These are phyloP conservation scores for Cotesia chilonis DNA, from an alignment of 1,140 invertebrate species.

Conservation along the genomic window DNA sequence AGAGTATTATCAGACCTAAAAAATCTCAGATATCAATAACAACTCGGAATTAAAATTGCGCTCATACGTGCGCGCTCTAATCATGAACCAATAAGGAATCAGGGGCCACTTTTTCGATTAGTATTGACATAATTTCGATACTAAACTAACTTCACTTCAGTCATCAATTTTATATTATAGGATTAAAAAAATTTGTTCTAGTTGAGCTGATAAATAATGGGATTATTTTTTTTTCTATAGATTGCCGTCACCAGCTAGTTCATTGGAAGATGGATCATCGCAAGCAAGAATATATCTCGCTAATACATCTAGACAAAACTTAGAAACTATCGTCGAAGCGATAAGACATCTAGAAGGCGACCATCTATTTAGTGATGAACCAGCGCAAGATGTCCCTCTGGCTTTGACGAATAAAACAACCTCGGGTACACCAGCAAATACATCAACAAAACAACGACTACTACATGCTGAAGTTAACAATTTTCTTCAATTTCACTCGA, in stretches of 20 bases:
- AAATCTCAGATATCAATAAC: too few relatives aligned
- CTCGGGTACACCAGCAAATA: slow-evolving; percentile 9
- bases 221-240: slow-evolving; percentile 48
- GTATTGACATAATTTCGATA: too few relatives aligned
- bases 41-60: too few relatives aligned
- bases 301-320: slow-evolving; percentile 88
- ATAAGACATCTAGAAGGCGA: slow-evolving; percentile 96
- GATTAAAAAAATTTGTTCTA: too few relatives aligned
- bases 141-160: too few relatives aligned
- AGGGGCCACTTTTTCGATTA: too few relatives aligned
- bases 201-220: not conserved
- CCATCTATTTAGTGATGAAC: slow-evolving; percentile 83
- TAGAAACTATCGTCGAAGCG: slow-evolving; percentile 97
- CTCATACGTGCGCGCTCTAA: too few relatives aligned
- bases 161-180: too few relatives aligned
- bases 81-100: too few relatives aligned
- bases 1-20: too few relatives aligned
- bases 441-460: slow-evolving; percentile 55
- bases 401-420: slow-evolving; percentile 75
- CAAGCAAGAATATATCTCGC: slow-evolving; percentile 75
- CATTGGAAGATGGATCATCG: slow-evolving; percentile 65
- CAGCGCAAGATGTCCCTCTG: slow-evolving; percentile 75
- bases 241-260: slow-evolving; percentile 69
- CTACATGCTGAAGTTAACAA: slow-evolving; percentile 73
- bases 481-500: slow-evolving; percentile 71